Percentiles rank a stretch among this genome's conserved stretches.
phyloP scores from a whole-genome alignment of 2,888 invertebrate species.

The Drosophila imparisetae region DNA sequence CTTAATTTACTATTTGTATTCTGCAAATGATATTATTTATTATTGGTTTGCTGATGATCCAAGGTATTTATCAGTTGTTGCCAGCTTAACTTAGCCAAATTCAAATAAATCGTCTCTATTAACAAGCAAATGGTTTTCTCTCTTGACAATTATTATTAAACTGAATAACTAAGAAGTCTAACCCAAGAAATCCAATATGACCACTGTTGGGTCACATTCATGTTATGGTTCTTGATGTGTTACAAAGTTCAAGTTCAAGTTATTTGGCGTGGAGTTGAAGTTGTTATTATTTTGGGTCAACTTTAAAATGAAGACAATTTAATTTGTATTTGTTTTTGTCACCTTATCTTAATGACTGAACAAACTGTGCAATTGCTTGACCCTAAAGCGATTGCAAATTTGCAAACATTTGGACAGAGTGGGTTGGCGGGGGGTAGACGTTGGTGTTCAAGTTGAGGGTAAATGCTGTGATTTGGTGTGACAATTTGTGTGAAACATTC shows the following conservation, averaged over 20 bases:
- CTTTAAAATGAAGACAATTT: not conserved
- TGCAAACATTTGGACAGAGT: not conserved
- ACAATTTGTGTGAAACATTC: slow-evolving; percentile 25
- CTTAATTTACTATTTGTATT: not conserved
- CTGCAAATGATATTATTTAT: not conserved
- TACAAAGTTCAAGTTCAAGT: not conserved
- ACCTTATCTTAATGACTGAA: not conserved
- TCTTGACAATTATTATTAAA: not conserved
- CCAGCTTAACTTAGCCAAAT: not conserved
- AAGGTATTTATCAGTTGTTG: not conserved
- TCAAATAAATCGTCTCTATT: not conserved
- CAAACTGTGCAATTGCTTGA: not conserved
- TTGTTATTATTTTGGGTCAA: not conserved
- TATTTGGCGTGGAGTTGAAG: not conserved
- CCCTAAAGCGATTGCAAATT: not conserved
- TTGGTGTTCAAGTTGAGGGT: not conserved
- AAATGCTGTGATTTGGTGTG: slow-evolving; percentile 6
- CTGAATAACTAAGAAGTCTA: no score
- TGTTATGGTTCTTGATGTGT: not conserved
- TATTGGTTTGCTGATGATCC: not conserved
- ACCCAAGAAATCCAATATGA: not conserved
- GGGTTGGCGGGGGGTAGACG: not conserved
- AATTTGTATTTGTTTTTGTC: not conserved
- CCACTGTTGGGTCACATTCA: not conserved
- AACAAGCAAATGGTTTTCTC: no score